phyloP scores from a whole-genome alignment of 2,113 vertebrate species.

The Oncorhynchus keta region DNA sequence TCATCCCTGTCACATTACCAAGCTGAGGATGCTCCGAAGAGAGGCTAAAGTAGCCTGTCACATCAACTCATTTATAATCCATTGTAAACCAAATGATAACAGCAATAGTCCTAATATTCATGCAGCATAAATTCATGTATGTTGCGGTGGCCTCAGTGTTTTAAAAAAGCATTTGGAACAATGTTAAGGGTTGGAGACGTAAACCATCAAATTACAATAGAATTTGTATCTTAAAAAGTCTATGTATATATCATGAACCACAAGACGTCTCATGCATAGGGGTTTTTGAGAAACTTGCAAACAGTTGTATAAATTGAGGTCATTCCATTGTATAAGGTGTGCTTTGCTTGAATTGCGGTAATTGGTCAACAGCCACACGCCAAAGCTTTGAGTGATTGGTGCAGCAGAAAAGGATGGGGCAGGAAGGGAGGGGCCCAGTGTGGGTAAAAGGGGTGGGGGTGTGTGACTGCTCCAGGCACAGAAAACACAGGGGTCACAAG shows the following conservation, averaged over 20 bases:
- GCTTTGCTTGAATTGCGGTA: slow-evolving; percentile 67
- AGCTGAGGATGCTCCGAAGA: neutral
- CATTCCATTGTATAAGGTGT: slow-evolving; percentile 70
- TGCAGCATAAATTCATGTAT: slow-evolving; percentile 49
- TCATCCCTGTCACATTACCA: neutral
- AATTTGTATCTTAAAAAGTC: slow-evolving; percentile 51
- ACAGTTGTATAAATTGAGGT: slow-evolving; percentile 68
- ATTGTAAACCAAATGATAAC: neutral
- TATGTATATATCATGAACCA: slow-evolving; percentile 64
- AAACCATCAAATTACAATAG: slow-evolving; percentile 65
- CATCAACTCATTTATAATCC: neutral
- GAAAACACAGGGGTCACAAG: slow-evolving; percentile 46
- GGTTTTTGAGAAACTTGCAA: slow-evolving; percentile 60
- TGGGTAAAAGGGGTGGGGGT: slow-evolving; percentile 48
- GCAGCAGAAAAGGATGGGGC: slow-evolving; percentile 22
- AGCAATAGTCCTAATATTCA: slow-evolving; percentile 32
- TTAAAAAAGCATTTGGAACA: slow-evolving; percentile 48
- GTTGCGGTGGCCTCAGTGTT: slow-evolving; percentile 45
- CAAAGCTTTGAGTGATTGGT: slow-evolving; percentile 53
- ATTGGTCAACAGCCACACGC: slow-evolving; percentile 54
- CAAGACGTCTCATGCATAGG: slow-evolving; percentile 77
- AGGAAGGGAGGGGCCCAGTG: slow-evolving; percentile 26
- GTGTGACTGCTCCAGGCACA: slow-evolving; percentile 57
- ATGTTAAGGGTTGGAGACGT: slow-evolving; percentile 48
- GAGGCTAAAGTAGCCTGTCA: neutral